These are phyloP conservation scores for Takifugu flavidus DNA, from an alignment of 2,113 vertebrate species.

Conservation along the genomic window DNA sequence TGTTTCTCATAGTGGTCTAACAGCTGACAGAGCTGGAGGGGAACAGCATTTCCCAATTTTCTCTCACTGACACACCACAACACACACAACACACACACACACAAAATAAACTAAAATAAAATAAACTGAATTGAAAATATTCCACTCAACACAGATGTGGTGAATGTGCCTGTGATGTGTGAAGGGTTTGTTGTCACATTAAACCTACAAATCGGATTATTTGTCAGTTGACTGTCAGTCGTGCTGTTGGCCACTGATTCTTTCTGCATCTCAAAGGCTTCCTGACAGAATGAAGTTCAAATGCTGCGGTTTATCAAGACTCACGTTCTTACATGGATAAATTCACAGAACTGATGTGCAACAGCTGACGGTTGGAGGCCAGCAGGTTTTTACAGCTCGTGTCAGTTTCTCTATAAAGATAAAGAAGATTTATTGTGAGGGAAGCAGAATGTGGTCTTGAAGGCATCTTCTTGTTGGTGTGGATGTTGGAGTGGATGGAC, in stretches of 20 bases:
- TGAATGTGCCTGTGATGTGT: too few relatives aligned
- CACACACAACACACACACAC: too few relatives aligned
- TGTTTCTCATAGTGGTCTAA: constrained; percentile 68
- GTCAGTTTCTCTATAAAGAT: constrained; percentile 8
- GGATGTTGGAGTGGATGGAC: background rate
- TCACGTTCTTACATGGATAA: background rate
- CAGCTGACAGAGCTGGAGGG: constrained; percentile 59
- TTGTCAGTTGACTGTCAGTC: too few relatives aligned
- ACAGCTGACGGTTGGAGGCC: background rate
- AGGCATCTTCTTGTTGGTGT: background rate
- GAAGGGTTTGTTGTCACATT: too few relatives aligned
- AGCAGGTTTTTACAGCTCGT: background rate
- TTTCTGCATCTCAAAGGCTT: too few relatives aligned
- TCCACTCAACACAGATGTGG: too few relatives aligned
- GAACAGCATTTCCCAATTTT: too few relatives aligned
- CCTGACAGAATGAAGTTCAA: background rate
- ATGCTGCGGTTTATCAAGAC: background rate
- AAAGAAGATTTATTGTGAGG: constrained; percentile 3
- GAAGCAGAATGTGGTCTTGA: constrained; percentile 8
- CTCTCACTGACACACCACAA: too few relatives aligned
- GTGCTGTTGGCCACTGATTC: too few relatives aligned
- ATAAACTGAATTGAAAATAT: too few relatives aligned
- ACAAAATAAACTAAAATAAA: too few relatives aligned
- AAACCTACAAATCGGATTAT: too few relatives aligned
- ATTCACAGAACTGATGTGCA: background rate